Base-by-base conservation (phyloP, 2,113 vertebrate genomes). In the Symphodus melops region DNA sequence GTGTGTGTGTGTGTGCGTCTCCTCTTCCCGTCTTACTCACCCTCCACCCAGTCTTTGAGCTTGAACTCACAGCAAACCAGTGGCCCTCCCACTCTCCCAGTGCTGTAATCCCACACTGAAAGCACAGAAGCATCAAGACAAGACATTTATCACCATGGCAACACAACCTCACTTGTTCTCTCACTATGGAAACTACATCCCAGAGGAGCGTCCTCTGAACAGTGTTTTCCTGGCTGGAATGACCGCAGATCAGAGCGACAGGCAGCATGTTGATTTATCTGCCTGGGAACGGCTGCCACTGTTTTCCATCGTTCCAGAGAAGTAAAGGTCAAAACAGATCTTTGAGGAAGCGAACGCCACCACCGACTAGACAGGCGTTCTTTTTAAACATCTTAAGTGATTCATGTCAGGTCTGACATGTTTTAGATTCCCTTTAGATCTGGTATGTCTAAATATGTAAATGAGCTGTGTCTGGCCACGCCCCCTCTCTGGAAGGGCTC, bases 41-140 rank as follows among this genome's bases (percentile, higher is more conserved):
- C 98, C 95, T 99, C 97, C 72, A 95, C 92, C 98, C 98, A 99
- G 94, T 97, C 97, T 91, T 95, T 83, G 57, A 99, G 92, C 58
- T 95, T 97, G 88, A 99, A 95, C 92, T 99, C 97, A 92, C 95
- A 96, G 90, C 97, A 99, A 76, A 96, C 93, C 86, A 99, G 92
- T 1, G 98, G 98, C 3, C 95, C 96, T 77, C 98, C 98, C 46
- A 99, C 97, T 95, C 98, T 93, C 76, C 98, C 97, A 41, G 97
- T 98, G 83, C 96, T 96, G 83, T 96, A 98, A 90, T 99, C 98
- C 95, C 95, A 97, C 86, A 95, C 98, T 99, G 62, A 9, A 91
- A 92, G 36, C 58, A 72, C 51, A 33, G 55, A 5, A 61, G 69
- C 79, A 84, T 77, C 46, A 65, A 73, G 66, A 16, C 55, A 72